Percentiles rank a stretch among this genome's conserved stretches.
Evolutionary conservation across 2,113 vertebrate species (phyloP).

Genomic region (Genyomyrus donnyi): DNA sequence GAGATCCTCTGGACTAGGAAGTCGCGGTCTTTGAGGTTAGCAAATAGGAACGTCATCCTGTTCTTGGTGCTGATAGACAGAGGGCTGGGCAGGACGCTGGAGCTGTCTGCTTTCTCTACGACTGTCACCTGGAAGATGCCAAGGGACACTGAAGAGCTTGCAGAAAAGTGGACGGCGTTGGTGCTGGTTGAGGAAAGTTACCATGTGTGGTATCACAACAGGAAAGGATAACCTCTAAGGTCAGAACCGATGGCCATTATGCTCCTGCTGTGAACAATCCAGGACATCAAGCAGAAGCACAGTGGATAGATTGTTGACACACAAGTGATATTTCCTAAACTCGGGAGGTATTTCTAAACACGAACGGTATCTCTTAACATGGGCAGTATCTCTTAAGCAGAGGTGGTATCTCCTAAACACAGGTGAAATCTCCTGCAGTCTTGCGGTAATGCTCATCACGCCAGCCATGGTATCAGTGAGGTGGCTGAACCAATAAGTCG

Average conservation of each 20-base stretch:
- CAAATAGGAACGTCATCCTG: constrained; percentile 93
- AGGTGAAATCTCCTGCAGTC: background rate
- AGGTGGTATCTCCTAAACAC: background rate
- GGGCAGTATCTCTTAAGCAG: background rate
- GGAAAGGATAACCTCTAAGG: background rate
- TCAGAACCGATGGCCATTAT: background rate
- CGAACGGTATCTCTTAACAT: background rate
- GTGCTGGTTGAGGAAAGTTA: background rate
- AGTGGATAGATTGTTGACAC: background rate
- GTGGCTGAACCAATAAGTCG: background rate
- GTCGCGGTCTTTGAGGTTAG: constrained; percentile 91
- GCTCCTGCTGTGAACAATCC: background rate
- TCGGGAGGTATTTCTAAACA: background rate
- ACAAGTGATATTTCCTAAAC: background rate
- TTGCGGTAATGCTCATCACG: background rate
- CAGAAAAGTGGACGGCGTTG: background rate
- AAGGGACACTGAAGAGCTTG: background rate
- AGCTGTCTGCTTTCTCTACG: constrained; percentile 96
- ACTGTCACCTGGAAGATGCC: constrained; percentile 78
- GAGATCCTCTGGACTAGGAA: constrained; percentile 95
- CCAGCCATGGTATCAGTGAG: background rate
- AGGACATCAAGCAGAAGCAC: background rate
- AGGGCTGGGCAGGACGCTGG: constrained; percentile 86
- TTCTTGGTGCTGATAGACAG: constrained; percentile 96
- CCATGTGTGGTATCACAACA: background rate